Conservation (phyloP, 2,888 invertebrate species). For the Caradrina clavipalpis region DNA sequence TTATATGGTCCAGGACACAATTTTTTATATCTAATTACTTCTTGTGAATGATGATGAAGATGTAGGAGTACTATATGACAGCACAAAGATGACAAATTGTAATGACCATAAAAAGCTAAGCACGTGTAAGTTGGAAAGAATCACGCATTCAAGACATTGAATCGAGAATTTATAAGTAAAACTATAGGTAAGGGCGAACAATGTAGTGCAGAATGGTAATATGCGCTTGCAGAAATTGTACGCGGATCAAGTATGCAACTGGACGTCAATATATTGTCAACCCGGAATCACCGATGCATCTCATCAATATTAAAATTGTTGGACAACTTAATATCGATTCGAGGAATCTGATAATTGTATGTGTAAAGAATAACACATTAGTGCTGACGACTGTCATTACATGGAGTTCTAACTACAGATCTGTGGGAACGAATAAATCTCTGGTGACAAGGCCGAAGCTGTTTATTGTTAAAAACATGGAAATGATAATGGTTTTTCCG, state of each 20-base stretch:
- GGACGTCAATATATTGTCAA: constrained; percentile 64
- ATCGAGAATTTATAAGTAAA: constrained; percentile 28
- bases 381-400: constrained; percentile 59
- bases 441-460: constrained; percentile 75
- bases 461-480: constrained; percentile 73
- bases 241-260: constrained; percentile 28
- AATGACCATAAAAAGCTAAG: constrained; percentile 67
- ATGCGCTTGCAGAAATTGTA: neutral
- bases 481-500: constrained; percentile 75
- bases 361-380: constrained; percentile 76
- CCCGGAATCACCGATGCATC: constrained; percentile 72
- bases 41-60: constrained; percentile 71
- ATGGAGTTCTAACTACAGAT: constrained; percentile 53
- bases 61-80: constrained; percentile 37
- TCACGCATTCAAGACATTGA: constrained; percentile 26
- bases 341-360: constrained; percentile 77
- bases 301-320: constrained; percentile 75
- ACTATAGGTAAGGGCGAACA: constrained; percentile 4
- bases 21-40: constrained; percentile 64
- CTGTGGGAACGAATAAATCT: constrained; percentile 87
- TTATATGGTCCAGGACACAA: constrained; percentile 44
- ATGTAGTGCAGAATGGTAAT: constrained; percentile 25
- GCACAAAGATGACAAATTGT: constrained; percentile 68
- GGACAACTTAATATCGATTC: constrained; percentile 70
- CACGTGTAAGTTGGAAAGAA: constrained; percentile 64